phyloP scores from a whole-genome alignment of 2,113 vertebrate genomes.

The Cyrtonyx montezumae region DNA sequence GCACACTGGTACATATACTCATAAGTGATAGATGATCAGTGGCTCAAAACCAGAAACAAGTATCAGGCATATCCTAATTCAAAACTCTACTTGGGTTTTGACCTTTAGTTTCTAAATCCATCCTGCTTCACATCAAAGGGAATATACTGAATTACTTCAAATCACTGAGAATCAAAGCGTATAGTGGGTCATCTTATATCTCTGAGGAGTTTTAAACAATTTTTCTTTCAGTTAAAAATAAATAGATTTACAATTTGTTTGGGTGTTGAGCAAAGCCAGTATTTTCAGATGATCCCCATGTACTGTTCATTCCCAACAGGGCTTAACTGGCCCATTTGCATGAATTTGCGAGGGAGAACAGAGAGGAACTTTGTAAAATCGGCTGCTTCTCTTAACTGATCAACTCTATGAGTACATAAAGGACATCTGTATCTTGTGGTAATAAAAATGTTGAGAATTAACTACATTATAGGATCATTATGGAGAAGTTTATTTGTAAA shows the following conservation, averaged over 20 bases:
- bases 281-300: background rate
- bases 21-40: background rate
- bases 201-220: background rate
- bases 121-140: background rate
- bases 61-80: background rate
- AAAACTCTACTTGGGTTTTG: background rate
- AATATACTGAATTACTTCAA: background rate
- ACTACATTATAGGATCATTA: background rate
- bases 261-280: background rate
- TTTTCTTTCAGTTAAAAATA: background rate
- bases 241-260: background rate
- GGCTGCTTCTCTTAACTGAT: background rate
- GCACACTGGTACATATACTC: background rate
- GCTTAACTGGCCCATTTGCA: background rate
- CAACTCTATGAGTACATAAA: background rate
- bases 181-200: background rate
- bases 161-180: background rate
- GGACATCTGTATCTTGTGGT: background rate
- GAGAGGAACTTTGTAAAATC: background rate
- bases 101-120: background rate
- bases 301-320: background rate
- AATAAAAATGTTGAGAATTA: constrained; percentile 1
- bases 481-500: background rate
- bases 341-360: background rate
- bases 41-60: background rate